Evolutionary conservation across 1,140 invertebrate species (phyloP), one percentile per base, ranked within the genome.

Genomic region (Micrasema minimum): DNA sequence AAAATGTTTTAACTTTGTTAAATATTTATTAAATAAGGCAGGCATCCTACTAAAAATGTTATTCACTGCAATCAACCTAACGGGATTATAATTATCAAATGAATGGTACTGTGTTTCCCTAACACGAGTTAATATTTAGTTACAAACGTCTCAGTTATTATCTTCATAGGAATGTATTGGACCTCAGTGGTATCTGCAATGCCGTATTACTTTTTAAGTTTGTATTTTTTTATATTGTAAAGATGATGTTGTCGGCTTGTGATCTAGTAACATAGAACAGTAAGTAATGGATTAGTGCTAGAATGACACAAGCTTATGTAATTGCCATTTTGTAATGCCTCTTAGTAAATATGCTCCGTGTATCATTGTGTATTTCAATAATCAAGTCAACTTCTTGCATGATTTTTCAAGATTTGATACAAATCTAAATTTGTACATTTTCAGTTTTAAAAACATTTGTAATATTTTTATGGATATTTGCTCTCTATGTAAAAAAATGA

Each of bases 261-360:
- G 55, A 16, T 38, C 37, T 18, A 59, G 37, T 59, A 59, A 59
- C 38, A 7, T 59, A 41, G 55, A 16, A 18, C 14, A 9, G 31
- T 59, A 59, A 41, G 38, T 59, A 14, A 31, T 31, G 2, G 9
- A 16, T 20, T 41, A 59, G 38, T 20, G 38, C 35, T 1, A 22
- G 35, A 59, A 38, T 59, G 55, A 18, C 38, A 16, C 23, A 46
- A 26, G 45, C 46, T 66, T 66, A 41, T 55, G n/a, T 66, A 66
- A 41, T 67, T 67, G 65, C 65, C 65, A 67, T 67, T 50, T 46
- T 55, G 11, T 67, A 67, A 67, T 45, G 37, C 48, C 48, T 55
- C 18, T 22, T 53, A 66, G 31, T 41, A n/a, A 31, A 64, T 64
- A 41, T 64, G 22, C n/a, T 31, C 23, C 20, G 14, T 48, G 10